Evolutionary conservation across 2,797 vertebrate species (phyloP).

Genomic region (Gymnodraco acuticeps): DNA sequence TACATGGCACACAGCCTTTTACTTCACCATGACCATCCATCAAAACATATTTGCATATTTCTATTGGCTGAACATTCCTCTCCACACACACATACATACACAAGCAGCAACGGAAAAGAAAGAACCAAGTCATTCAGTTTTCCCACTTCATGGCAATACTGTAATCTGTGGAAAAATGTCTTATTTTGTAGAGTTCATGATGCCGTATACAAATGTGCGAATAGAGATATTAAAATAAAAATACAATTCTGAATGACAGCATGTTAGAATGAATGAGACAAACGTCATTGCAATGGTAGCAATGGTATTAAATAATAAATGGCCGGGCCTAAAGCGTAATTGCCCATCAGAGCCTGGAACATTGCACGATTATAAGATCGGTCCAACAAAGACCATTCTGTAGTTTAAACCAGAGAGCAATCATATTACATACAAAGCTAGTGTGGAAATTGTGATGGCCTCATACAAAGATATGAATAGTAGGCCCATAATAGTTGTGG

Average conservation of each 20-base stretch:
- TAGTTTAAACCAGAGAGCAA: constrained; percentile 76
- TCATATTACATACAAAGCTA: constrained; percentile 74
- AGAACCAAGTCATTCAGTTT: neutral
- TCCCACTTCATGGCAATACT: constrained; percentile 4
- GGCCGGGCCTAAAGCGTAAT: constrained; percentile 67
- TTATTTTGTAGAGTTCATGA: constrained; percentile 24
- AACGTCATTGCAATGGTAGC: constrained; percentile 73
- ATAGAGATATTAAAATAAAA: constrained; percentile 30
- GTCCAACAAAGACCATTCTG: constrained; percentile 80
- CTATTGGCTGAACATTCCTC: neutral
- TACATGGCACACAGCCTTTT: constrained; percentile 13
- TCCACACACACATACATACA: neutral
- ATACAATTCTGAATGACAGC: constrained; percentile 33
- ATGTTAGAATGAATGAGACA: constrained; percentile 49
- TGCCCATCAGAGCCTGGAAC: constrained; percentile 80
- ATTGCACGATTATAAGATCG: constrained; percentile 73
- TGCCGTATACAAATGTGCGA: constrained; percentile 25
- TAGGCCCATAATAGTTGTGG: constrained; percentile 81
- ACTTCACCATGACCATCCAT: constrained; percentile 28
- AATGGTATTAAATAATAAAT: constrained; percentile 76
- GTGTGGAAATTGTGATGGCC: constrained; percentile 84
- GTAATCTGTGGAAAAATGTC: constrained; percentile 15
- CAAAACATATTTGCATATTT: constrained; percentile 22
- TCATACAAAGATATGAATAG: constrained; percentile 82
- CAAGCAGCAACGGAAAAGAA: neutral